These are phyloP conservation scores for Theretra japonica DNA, from an alignment of 2,888 invertebrate genomes.

Conservation along the genomic window DNA sequence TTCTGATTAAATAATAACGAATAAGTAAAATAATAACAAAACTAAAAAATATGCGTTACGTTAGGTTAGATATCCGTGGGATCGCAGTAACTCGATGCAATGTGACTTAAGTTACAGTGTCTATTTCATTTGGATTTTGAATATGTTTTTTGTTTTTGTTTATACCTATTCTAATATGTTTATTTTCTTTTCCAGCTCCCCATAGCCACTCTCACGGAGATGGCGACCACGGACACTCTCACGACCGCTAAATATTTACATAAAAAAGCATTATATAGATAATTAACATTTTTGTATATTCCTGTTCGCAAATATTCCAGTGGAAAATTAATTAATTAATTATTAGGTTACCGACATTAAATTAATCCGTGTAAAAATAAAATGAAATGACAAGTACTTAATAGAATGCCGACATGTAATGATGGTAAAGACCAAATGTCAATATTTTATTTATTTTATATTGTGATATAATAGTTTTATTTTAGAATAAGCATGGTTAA, in stretches of 20 bases:
- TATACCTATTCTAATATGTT: constrained; percentile 1
- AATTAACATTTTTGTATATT: not conserved
- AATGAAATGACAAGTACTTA: not conserved
- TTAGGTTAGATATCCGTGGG: too few relatives aligned
- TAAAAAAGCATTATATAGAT: not conserved
- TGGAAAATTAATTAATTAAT: not conserved
- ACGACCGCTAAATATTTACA: constrained; percentile 34
- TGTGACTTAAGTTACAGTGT: too few relatives aligned
- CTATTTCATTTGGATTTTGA: too few relatives aligned
- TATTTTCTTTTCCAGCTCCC: constrained; percentile 63
- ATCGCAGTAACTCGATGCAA: too few relatives aligned
- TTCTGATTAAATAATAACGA: too few relatives aligned
- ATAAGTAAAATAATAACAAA: too few relatives aligned
- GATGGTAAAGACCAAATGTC: constrained; percentile 39
- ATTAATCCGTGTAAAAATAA: not conserved
- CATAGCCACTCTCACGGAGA: constrained; percentile 60
- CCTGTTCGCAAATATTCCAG: not conserved
- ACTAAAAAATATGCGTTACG: too few relatives aligned
- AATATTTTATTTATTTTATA: constrained; percentile 28
- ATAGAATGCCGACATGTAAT: constrained; percentile 9
- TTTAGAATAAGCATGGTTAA: constrained; percentile 10
- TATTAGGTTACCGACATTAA: not conserved
- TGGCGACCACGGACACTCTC: constrained; percentile 41
- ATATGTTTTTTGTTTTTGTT: too few relatives aligned
- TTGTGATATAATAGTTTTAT: constrained; percentile 20